phyloP scores from a whole-genome alignment of 2,888 invertebrate species.

The Cerceris ruficornis region DNA sequence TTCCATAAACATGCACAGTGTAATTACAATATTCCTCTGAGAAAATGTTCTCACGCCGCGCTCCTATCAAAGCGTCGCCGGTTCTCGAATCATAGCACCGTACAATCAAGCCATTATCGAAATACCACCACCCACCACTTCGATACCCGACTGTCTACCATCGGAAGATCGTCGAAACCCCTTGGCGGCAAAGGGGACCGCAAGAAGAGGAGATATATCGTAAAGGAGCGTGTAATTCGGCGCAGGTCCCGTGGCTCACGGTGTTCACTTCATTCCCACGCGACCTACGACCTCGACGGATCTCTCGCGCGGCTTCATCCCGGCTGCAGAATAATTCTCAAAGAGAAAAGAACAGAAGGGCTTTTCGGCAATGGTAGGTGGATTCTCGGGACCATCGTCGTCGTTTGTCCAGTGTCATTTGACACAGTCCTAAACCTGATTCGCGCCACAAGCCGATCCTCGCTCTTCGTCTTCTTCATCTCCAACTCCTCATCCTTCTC shows the following conservation, averaged over 20 bases:
- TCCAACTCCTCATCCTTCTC: constrained; percentile 25
- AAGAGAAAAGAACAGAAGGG: constrained; percentile 28
- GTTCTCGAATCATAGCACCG: too few species aligned
- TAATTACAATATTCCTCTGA: too few species aligned
- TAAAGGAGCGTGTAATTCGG: constrained; percentile 71
- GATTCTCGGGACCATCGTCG: constrained; percentile 55
- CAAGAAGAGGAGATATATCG: background rate
- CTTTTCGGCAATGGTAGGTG: constrained; percentile 37
- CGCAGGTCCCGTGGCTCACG: constrained; percentile 66
- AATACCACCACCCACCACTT: too few species aligned
- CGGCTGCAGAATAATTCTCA: constrained; percentile 34
- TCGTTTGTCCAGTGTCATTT: constrained; percentile 74
- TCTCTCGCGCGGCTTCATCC: constrained; percentile 47
- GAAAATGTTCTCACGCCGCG: too few species aligned
- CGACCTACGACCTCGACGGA: constrained; percentile 74
- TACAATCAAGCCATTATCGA: too few species aligned
- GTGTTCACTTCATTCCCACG: constrained; percentile 72
- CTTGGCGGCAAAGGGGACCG: background rate
- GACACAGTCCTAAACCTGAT: constrained; percentile 81
- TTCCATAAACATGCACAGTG: too few species aligned
- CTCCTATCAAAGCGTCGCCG: too few species aligned
- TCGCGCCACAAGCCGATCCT: constrained; percentile 75
- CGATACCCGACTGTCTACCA: too few species aligned
- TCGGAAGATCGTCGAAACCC: too few species aligned
- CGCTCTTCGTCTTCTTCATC: constrained; percentile 53